Evolutionary conservation across 2,888 invertebrate genomes (phyloP).

Genomic region (Argynnis bischoffii): DNA sequence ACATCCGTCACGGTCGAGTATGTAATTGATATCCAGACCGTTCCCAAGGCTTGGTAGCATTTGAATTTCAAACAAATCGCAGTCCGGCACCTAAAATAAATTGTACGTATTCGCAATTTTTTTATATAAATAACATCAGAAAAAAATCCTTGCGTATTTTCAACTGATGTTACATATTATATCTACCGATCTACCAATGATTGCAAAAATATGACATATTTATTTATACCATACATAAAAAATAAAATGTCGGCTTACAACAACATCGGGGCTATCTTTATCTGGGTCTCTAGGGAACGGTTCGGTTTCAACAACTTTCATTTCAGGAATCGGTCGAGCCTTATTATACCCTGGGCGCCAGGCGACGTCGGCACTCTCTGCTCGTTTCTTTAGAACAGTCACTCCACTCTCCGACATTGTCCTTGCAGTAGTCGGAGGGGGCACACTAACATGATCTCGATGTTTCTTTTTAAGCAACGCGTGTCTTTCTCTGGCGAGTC

Average conservation of each 20-base stretch:
- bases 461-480: constrained; percentile 70
- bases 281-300: constrained; percentile 67
- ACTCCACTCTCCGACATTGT: constrained; percentile 47
- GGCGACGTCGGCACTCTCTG: constrained; percentile 44
- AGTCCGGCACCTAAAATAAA: constrained; percentile 83
- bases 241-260: constrained; percentile 51
- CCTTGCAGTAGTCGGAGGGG: constrained; percentile 49
- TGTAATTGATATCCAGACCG: constrained; percentile 74
- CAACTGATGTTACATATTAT: no score
- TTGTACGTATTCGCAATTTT: no score
- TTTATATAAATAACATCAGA: not conserved
- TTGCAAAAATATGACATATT: not conserved
- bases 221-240: not conserved
- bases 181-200: no score
- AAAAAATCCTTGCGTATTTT: not conserved
- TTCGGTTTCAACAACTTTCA: constrained; percentile 44
- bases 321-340: constrained; percentile 64
- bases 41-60: constrained; percentile 79
- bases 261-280: constrained; percentile 66
- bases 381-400: constrained; percentile 52
- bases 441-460: constrained; percentile 29
- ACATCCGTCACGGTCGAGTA: constrained; percentile 83
- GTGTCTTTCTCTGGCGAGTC: constrained; percentile 86
- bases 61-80: constrained; percentile 86
- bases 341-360: constrained; percentile 54